phyloP scores from a whole-genome alignment of 1,140 invertebrate genomes.

The Cydia amplana region DNA sequence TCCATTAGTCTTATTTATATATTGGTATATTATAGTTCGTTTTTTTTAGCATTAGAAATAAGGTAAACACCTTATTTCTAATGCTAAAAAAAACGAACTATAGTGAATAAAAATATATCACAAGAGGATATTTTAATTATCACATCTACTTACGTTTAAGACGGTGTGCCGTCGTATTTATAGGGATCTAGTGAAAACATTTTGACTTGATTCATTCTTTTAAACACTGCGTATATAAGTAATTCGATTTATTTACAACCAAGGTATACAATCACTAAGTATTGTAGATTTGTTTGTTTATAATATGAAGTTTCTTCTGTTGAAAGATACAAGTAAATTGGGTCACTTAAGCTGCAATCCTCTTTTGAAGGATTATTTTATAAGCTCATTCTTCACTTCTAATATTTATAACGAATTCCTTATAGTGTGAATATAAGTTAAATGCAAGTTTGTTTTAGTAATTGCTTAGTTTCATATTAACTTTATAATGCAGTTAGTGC shows the following conservation, averaged over 20 bases:
- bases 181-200: not conserved
- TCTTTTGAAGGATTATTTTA: not conserved
- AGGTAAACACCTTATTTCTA: too few species aligned
- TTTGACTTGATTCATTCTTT: not conserved
- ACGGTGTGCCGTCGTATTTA: not conserved
- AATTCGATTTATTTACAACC: constrained; percentile 9
- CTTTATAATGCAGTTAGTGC: too few species aligned
- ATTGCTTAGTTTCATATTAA: too few species aligned
- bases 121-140: constrained; percentile 15
- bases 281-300: not conserved
- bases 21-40: constrained; percentile 1
- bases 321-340: not conserved
- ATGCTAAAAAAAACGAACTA: too few species aligned
- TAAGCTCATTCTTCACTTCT: not conserved
- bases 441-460: too few species aligned
- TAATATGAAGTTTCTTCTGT: not conserved
- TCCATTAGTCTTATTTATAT: not conserved
- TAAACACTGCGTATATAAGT: not conserved
- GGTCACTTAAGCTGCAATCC: not conserved
- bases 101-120: constrained; percentile 19
- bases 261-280: not conserved
- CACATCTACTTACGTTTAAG: constrained; percentile 21
- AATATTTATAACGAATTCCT: not conserved
- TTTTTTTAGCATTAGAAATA: too few species aligned
- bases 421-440: not conserved